Conservation (phyloP, 2,797 vertebrate genomes). For the Xenentodon cancila region DNA sequence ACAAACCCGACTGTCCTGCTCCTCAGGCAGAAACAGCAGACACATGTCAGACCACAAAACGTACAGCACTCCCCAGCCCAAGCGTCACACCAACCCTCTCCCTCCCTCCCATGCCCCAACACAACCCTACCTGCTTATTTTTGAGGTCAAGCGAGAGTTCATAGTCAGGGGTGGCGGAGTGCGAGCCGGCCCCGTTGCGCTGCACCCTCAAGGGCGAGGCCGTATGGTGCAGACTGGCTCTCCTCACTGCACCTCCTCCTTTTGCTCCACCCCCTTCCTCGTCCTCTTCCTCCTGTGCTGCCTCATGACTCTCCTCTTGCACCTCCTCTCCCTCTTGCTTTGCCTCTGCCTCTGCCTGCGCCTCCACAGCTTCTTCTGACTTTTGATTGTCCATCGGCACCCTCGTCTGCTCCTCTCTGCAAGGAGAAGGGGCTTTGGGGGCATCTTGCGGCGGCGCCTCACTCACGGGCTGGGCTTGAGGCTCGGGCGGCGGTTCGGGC, state of each 20-base stretch:
- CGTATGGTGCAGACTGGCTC: slow-evolving; percentile 91
- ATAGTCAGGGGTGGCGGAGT: slow-evolving; percentile 92
- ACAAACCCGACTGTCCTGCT: slow-evolving; percentile 29
- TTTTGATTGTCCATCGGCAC: slow-evolving; percentile 48
- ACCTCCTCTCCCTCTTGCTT: slow-evolving; percentile 57
- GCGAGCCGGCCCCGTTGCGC: slow-evolving; percentile 92
- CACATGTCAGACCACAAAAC: slow-evolving; percentile 66
- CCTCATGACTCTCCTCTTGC: slow-evolving; percentile 17
- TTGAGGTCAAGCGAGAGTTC: slow-evolving; percentile 99
- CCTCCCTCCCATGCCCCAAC: slow-evolving; percentile 60
- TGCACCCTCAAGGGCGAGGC: slow-evolving; percentile 92
- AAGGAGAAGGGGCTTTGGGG: slow-evolving; percentile 34
- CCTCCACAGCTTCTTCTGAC: slow-evolving; percentile 45
- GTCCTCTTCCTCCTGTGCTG: slow-evolving; percentile 59
- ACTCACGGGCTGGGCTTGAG: slow-evolving; percentile 17
- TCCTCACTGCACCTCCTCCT: slow-evolving; percentile 82
- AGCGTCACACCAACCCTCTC: slow-evolving; percentile 50
- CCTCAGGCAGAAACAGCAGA: slow-evolving; percentile 52
- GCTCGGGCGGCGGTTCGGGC: slow-evolving; percentile 20
- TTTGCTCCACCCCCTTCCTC: slow-evolving; percentile 79
- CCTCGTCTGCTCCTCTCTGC: slow-evolving; percentile 36
- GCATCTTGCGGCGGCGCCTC: slow-evolving; percentile 29
- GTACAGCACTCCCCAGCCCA: slow-evolving; percentile 45
- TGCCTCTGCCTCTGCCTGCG: slow-evolving; percentile 23
- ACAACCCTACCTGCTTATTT: slow-evolving; percentile 97